Conservation (phyloP, 2,113 vertebrate species). For the Psophia crepitans region DNA sequence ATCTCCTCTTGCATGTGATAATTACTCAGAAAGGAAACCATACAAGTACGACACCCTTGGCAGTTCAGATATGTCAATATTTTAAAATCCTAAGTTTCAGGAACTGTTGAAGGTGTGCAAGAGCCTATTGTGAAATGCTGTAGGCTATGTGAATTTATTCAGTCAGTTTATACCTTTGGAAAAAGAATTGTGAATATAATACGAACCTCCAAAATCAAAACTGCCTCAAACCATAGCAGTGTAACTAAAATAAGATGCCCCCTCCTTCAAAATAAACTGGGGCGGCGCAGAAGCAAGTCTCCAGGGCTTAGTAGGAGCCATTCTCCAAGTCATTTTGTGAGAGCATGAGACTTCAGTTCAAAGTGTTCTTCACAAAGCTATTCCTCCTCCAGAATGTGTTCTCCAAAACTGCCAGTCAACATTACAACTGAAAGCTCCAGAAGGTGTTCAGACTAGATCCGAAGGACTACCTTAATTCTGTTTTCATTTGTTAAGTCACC, state of each 20-base stretch:
- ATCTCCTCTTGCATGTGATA: background rate
- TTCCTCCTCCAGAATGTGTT: background rate
- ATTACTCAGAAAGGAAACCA: background rate
- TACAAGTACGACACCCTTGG: background rate
- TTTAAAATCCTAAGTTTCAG: background rate
- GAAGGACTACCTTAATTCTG: background rate
- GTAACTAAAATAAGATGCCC: background rate
- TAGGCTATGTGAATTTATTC: background rate
- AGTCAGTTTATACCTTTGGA: background rate
- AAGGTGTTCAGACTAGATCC: background rate
- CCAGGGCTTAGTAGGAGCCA: background rate
- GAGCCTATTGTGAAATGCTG: background rate
- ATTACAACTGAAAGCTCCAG: background rate
- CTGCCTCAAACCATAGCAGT: background rate
- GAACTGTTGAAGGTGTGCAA: background rate
- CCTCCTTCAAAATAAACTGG: background rate
- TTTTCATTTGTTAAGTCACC: background rate
- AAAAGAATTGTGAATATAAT: background rate
- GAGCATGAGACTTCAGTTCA: background rate
- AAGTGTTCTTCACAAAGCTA: background rate
- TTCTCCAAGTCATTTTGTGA: background rate
- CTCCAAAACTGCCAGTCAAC: background rate
- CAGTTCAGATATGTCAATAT: background rate
- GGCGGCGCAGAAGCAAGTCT: background rate
- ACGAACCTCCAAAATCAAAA: background rate